A percentile compares a stretch with the other conserved stretches of the same genome.
phyloP scores from a whole-genome alignment of 1,140 invertebrate genomes.

The Scylla paramamosain region DNA sequence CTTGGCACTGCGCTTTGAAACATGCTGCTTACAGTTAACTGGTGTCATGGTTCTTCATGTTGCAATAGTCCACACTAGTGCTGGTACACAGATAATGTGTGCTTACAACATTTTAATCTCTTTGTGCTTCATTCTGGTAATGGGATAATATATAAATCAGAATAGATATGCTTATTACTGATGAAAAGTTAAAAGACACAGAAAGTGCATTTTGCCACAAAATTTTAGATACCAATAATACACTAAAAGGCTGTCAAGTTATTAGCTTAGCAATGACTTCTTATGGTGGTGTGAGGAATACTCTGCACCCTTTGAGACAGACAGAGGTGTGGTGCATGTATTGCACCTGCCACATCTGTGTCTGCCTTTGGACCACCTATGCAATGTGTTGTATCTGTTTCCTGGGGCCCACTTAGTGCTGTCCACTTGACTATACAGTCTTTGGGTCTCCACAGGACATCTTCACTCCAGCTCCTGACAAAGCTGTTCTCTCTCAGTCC shows the following conservation, averaged over 20 bases:
- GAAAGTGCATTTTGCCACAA: neutral
- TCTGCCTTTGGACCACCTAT: neutral
- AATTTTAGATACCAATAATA: neutral
- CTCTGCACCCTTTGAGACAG: neutral
- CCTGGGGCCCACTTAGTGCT: neutral
- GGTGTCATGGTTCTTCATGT: neutral
- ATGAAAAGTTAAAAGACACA: neutral
- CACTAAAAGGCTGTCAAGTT: neutral
- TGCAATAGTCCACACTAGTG: neutral
- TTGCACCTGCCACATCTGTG: neutral
- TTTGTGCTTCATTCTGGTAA: neutral
- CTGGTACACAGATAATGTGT: neutral
- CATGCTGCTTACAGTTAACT: neutral
- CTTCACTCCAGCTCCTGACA: neutral
- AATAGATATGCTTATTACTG: neutral
- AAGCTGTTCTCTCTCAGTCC: neutral
- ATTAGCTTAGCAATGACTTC: neutral
- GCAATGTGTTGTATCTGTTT: neutral
- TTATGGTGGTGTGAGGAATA: neutral
- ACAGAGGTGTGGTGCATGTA: neutral
- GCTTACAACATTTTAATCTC: neutral
- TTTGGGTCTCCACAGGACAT: neutral
- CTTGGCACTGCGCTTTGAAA: neutral
- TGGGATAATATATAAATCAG: neutral
- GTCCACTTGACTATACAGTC: neutral